These are phyloP conservation scores for Malurus alboscapulatus DNA, from an alignment of 2,113 vertebrate species.

Conservation along the genomic window DNA sequence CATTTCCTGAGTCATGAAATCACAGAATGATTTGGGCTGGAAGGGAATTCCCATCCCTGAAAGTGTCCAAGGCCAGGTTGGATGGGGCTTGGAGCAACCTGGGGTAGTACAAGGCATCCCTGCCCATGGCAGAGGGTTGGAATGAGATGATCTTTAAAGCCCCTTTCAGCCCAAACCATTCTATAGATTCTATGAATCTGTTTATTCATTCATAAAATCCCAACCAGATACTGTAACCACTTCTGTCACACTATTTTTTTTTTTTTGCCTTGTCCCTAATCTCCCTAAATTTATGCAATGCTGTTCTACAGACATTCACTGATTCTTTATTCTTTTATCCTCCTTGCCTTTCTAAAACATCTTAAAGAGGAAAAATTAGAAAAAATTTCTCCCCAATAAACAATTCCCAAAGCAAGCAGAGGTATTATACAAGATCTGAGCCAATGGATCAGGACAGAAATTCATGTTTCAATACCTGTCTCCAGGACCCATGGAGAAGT, in stretches of 20 bases:
- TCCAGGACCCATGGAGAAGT: rapidly evolving
- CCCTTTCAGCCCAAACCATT: neutral
- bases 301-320: neutral
- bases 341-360: neutral
- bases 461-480: neutral
- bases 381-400: neutral
- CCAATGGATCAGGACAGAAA: neutral
- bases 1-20: neutral
- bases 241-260: neutral
- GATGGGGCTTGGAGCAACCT: rapidly evolving
- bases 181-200: neutral
- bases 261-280: neutral
- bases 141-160: neutral
- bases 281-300: neutral
- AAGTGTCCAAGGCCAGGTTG: rapidly evolving
- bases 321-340: neutral
- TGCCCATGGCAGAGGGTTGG: neutral
- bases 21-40: neutral
- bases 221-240: neutral
- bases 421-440: neutral
- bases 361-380: neutral
- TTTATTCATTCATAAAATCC: neutral
- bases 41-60: neutral
- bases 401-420: neutral
- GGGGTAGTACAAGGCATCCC: neutral